A percentile compares a stretch with the other conserved stretches of the same genome.
Evolutionary conservation across 2,113 vertebrate species (phyloP).

Genomic region (Pachypanchax playfairii): DNA sequence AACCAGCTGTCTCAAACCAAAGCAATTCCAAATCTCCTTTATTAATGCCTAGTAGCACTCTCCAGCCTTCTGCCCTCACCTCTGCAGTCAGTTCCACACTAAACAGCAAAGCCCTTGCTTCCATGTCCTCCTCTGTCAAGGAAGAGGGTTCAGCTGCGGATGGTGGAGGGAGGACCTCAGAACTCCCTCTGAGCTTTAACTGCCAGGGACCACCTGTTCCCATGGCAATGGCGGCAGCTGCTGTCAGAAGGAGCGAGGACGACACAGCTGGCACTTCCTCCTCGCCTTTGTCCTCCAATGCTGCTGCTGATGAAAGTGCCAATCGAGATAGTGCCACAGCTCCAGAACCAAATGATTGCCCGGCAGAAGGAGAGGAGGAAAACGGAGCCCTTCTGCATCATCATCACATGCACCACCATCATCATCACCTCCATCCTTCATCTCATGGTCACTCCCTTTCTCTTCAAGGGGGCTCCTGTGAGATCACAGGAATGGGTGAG

Average conservation of each 20-base stretch:
- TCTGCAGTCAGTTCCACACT: conserved; percentile 82
- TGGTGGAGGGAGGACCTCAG: conserved; percentile 89
- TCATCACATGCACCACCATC: conserved; percentile 81
- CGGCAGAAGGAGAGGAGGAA: conserved; percentile 91
- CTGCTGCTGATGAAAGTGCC: conserved; percentile 96
- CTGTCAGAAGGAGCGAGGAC: conserved; percentile 89
- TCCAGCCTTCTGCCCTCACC: conserved; percentile 91
- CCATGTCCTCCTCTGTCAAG: conserved; percentile 89
- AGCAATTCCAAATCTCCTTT: conserved; percentile 99
- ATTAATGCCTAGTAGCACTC: conserved; percentile 97
- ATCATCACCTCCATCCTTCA: conserved; percentile 80
- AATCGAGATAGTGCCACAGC: conserved; percentile 98
- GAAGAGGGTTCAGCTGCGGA: conserved; percentile 87
- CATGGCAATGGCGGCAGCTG: conserved; percentile 81
- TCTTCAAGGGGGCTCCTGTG: conserved; percentile 88
- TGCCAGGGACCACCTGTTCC: conserved; percentile 86
- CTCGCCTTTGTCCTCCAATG: conserved; percentile 77
- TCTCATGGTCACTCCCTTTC: conserved; percentile 80
- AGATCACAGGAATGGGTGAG: conserved; percentile 87
- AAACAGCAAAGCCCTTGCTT: conserved; percentile 87
- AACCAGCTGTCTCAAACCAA: conserved; percentile 99
- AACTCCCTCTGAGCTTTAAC: conserved; percentile 97
- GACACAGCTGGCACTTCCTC: conserved; percentile 79
- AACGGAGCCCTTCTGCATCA: conserved; percentile 83
- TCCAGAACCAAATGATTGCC: conserved; percentile 98